Percentiles rank a stretch among this genome's conserved stretches.
Evolutionary conservation across 2,113 vertebrate genomes (phyloP).

Genomic region (Taurulus bubalis): DNA sequence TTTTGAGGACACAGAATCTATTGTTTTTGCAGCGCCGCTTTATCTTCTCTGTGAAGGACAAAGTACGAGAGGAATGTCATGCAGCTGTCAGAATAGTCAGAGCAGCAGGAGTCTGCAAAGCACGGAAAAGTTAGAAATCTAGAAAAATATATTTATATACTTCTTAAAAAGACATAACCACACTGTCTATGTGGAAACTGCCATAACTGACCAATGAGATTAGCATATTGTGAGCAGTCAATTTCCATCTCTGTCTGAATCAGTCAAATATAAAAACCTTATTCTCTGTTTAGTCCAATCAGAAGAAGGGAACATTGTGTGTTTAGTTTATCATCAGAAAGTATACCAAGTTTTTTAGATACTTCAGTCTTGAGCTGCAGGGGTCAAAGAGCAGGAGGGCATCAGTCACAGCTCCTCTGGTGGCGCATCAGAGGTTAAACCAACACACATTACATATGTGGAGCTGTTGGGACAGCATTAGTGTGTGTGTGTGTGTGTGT

Average conservation of each 20-base stretch:
- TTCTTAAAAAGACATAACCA: background rate
- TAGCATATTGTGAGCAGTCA: background rate
- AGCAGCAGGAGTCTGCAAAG: background rate
- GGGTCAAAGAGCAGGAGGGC: constrained; percentile 59
- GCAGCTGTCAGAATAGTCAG: constrained; percentile 17
- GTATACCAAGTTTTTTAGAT: background rate
- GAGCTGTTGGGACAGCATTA: constrained; percentile 19
- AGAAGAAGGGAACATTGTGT: background rate
- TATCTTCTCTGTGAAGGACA: background rate
- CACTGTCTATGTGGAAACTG: background rate
- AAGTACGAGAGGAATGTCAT: background rate
- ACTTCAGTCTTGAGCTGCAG: background rate
- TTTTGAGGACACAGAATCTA: background rate
- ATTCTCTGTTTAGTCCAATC: background rate
- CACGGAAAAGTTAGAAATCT: background rate
- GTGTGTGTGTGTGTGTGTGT: background rate
- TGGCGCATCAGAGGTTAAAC: constrained; percentile 42
- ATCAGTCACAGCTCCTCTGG: constrained; percentile 48
- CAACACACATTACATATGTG: constrained; percentile 39
- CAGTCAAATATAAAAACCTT: too few relatives aligned
- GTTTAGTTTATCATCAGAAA: background rate
- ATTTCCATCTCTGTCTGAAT: background rate
- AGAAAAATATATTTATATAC: background rate
- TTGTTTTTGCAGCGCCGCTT: background rate
- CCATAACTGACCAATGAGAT: background rate